These are phyloP conservation scores for Jacana jacana DNA, from an alignment of 2,113 vertebrate species.

Conservation along the genomic window DNA sequence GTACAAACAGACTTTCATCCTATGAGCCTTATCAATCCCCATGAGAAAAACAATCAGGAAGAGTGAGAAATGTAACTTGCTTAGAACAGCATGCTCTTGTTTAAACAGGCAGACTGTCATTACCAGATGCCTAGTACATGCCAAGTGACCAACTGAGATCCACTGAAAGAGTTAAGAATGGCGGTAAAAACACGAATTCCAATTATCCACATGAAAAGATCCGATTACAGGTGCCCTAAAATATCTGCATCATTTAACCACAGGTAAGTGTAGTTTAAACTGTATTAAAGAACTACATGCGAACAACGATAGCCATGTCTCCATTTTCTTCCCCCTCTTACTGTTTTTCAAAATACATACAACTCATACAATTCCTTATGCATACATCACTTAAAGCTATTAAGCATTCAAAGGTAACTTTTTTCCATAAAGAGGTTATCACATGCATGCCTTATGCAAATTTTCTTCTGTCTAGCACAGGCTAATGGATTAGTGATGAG, in stretches of 20 bases:
- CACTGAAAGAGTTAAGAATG: not conserved
- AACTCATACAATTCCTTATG: not conserved
- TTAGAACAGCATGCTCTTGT: conserved; percentile 1
- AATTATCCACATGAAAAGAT: conserved; percentile 7
- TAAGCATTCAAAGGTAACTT: not conserved
- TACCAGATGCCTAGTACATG: not conserved
- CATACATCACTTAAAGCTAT: not conserved
- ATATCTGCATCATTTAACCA: not conserved
- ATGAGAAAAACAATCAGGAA: not conserved
- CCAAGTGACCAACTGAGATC: not conserved
- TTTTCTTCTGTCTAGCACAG: not conserved
- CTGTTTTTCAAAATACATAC: not conserved
- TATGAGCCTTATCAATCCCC: not conserved
- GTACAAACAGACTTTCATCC: not conserved
- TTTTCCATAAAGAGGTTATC: not conserved
- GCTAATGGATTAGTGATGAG: not conserved
- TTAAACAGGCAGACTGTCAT: conserved; percentile 21
- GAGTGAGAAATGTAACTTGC: conserved; percentile 1
- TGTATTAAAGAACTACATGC: not conserved
- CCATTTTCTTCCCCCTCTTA: not conserved
- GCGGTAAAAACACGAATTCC: not conserved
- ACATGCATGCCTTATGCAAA: not conserved
- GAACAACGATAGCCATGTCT: not conserved
- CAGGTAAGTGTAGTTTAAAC: not conserved
- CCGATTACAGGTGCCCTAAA: not conserved